Conservation (phyloP, 2,113 vertebrate species). For the Catharus minimus region DNA sequence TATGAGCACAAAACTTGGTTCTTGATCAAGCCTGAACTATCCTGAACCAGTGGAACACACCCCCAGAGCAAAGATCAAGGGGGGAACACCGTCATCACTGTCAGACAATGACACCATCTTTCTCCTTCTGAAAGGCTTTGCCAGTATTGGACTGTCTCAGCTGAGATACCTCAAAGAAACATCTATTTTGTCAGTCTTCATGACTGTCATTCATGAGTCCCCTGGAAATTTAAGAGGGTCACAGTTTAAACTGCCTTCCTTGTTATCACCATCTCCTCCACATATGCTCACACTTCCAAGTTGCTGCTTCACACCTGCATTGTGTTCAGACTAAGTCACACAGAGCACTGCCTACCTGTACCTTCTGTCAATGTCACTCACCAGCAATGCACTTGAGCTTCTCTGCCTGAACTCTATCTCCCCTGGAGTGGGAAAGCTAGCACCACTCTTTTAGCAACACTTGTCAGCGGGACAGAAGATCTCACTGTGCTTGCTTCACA, state of each 20-base stretch:
- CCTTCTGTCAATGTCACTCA: not conserved
- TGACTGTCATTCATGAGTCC: not conserved
- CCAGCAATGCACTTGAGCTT: not conserved
- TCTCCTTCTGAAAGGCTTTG: not conserved
- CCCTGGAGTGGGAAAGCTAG: not conserved
- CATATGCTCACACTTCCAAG: not conserved
- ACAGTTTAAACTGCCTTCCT: not conserved
- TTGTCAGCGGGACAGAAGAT: not conserved
- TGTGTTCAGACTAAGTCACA: not conserved
- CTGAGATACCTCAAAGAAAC: not conserved
- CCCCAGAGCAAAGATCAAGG: not conserved
- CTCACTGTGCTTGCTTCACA: not conserved
- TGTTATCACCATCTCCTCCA: not conserved
- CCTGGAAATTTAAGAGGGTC: not conserved
- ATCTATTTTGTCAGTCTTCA: not conserved
- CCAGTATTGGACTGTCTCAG: not conserved
- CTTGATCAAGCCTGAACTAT: not conserved
- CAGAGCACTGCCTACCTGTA: not conserved
- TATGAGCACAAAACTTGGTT: not conserved
- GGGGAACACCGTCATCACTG: fast-evolving
- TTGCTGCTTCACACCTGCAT: not conserved
- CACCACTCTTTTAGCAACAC: not conserved
- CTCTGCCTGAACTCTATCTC: not conserved
- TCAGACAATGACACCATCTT: not conserved
- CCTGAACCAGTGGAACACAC: not conserved